A percentile compares a stretch with the other conserved stretches of the same genome.
Evolutionary conservation across 2,888 invertebrate species (phyloP).

Genomic region (Leistus spinibarbis): DNA sequence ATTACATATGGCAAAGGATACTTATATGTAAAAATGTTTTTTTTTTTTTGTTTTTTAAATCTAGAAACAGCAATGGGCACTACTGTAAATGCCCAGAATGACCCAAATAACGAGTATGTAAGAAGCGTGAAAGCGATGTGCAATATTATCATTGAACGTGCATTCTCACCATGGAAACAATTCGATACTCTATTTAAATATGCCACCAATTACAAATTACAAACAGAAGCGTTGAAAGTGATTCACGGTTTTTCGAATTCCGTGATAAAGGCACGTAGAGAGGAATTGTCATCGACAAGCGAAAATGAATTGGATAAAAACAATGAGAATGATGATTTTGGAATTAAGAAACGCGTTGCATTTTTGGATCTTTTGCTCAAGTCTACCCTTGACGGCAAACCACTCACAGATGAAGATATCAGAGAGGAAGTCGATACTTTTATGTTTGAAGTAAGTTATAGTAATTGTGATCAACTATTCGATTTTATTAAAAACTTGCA

Average conservation of each 20-base stretch:
- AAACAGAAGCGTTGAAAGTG: slow-evolving; percentile 57
- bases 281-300: slow-evolving; percentile 48
- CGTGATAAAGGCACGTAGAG: slow-evolving; percentile 60
- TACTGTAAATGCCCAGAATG: slow-evolving; percentile 71
- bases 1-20: slow-evolving; percentile 5
- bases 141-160: slow-evolving; percentile 47
- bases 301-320: slow-evolving; percentile 1
- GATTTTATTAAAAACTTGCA: too few relatives aligned
- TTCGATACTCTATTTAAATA: slow-evolving; percentile 61
- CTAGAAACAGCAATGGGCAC: slow-evolving; percentile 87
- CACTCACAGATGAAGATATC: slow-evolving; percentile 64
- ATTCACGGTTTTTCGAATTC: slow-evolving; percentile 63
- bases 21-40: slow-evolving; percentile 36
- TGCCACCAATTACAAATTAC: slow-evolving; percentile 63
- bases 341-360: slow-evolving; percentile 66
- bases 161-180: slow-evolving; percentile 57
- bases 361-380: slow-evolving; percentile 72
- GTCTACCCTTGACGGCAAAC: slow-evolving; percentile 64
- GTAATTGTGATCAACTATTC: too few relatives aligned
- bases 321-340: slow-evolving; percentile 51
- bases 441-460: slow-evolving; percentile 74
- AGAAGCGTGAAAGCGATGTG: slow-evolving; percentile 67
- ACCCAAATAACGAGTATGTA: slow-evolving; percentile 74
- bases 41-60: slow-evolving; percentile 42
- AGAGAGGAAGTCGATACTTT: slow-evolving; percentile 76